A percentile compares a stretch with the other conserved stretches of the same genome.
phyloP scores from a whole-genome alignment of 2,797 vertebrate genomes.

The Sebastes flavidus region DNA sequence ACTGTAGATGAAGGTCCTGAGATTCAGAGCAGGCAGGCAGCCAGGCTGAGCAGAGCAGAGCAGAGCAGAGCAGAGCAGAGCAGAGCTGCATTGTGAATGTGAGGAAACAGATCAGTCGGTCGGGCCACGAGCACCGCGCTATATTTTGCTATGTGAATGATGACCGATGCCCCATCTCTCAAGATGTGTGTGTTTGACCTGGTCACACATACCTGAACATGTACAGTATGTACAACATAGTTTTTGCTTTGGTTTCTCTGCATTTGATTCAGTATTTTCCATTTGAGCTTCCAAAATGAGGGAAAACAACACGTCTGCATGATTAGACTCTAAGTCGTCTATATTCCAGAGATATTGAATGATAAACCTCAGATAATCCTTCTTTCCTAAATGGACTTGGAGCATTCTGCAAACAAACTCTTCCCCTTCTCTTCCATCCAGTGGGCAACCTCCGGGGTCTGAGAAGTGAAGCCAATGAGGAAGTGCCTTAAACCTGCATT shows the following conservation, averaged over 20 bases:
- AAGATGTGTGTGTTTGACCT: not conserved
- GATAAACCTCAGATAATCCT: constrained; percentile 38
- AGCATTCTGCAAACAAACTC: constrained; percentile 22
- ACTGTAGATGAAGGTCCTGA: constrained; percentile 30
- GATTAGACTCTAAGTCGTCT: constrained; percentile 24
- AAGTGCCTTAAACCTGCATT: no score
- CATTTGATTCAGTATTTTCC: constrained; percentile 13
- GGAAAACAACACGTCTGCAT: not conserved
- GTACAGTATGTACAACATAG: not conserved
- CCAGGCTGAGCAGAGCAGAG: not conserved
- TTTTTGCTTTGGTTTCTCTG: not conserved
- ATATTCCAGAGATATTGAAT: constrained; percentile 28
- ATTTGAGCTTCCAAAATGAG: constrained; percentile 11
- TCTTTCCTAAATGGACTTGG: constrained; percentile 32
- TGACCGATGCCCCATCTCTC: constrained; percentile 29
- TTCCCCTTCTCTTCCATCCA: constrained; percentile 2
- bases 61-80: no score
- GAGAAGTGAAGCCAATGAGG: no score
- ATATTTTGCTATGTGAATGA: constrained; percentile 36
- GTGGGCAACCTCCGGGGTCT: no score
- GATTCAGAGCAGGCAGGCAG: constrained; percentile 31
- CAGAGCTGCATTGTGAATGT: constrained; percentile 28
- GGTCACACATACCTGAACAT: not conserved
- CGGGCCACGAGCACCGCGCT: not conserved
- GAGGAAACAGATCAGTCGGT: constrained; percentile 43